Base-by-base conservation (phyloP, 2,888 invertebrate species). In the Lamproptera curius region DNA sequence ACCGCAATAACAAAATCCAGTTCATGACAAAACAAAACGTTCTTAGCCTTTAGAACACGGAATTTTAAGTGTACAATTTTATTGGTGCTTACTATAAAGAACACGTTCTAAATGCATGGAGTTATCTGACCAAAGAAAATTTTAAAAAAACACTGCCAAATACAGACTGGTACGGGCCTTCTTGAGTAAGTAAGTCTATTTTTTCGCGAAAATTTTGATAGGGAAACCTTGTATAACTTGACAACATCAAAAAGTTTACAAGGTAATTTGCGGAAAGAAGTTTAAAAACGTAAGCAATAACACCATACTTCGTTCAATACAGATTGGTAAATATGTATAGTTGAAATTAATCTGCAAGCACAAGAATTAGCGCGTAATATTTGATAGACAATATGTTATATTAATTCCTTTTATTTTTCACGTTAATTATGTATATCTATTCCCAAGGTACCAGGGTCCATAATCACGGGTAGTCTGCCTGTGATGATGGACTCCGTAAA, bases 111-210 rank as follows among this genome's bases (percentile, higher is more conserved):
- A 10, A 9, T 11, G 31, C 11, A 5, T n/a, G 4, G 13, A 13
- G 13, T 31, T 10, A 31, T n/a, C 9, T n/a, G n/a, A 23, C 26
- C 6, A 38, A 16, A 16, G 31, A 44, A 34, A 2, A 40, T 31
- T 33, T 8, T 1, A 28, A 5, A n/a, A 9, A 31, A 42, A 35
- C 20, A 40, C 41, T 13, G 38, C 38, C 40, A 20, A 40, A 40
- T 23, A 44, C 49, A 5, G 44, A 33, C 40, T 49, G 49, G 49
- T 35, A 49, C 49, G 36, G n/a, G n/a, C n/a, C n/a, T n/a, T n/a
- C n/a, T n/a, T n/a, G n/a, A n/a, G n/a, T n/a, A 39, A 8, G 11
- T 23, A 16, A 14, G 11, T 14, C 31, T 17, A 14, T 10, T 37
- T 17, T 36, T 35, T 9, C 16, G 20, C n/a, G 41, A 20, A 47